Evolutionary conservation across 1,140 invertebrate genomes (phyloP).

Genomic region (Cataglyphis hispanica): DNA sequence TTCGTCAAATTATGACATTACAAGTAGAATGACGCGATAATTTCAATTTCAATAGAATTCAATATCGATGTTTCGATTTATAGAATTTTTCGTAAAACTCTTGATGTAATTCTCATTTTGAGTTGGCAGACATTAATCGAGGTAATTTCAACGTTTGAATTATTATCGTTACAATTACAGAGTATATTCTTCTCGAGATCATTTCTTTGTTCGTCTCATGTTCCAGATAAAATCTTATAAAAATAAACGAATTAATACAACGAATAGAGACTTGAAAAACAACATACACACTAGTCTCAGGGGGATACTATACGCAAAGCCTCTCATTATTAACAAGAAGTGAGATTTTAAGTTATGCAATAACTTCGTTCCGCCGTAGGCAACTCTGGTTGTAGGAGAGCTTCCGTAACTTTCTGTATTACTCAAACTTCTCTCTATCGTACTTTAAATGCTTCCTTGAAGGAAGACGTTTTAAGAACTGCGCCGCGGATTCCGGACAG

Average conservation of each 20-base stretch:
- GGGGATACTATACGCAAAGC: background rate
- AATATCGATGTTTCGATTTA: background rate
- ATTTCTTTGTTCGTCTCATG: background rate
- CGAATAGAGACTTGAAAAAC: background rate
- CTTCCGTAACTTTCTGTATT: constrained; percentile 45
- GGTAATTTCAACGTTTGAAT: background rate
- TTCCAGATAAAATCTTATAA: background rate
- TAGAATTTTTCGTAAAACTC: background rate
- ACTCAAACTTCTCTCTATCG: constrained; percentile 46
- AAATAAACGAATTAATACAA: background rate
- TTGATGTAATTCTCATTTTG: background rate
- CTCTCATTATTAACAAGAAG: constrained; percentile 45
- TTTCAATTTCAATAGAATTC: background rate
- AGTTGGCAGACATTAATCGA: background rate
- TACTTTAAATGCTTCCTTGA: constrained; percentile 42
- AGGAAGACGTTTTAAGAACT: constrained; percentile 22
- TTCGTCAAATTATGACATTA: constrained; percentile 34
- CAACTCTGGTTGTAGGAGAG: constrained; percentile 24
- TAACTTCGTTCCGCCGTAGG: constrained; percentile 37
- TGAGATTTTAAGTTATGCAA: constrained; percentile 33
- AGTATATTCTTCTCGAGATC: too few species aligned
- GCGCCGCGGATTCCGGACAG: background rate
- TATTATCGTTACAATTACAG: background rate
- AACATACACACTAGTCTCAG: background rate
- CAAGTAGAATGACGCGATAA: background rate